Evolutionary conservation across 2,113 vertebrate species (phyloP), one percentile per base, ranked within the genome.

Genomic region (Lutjanus erythropterus): DNA sequence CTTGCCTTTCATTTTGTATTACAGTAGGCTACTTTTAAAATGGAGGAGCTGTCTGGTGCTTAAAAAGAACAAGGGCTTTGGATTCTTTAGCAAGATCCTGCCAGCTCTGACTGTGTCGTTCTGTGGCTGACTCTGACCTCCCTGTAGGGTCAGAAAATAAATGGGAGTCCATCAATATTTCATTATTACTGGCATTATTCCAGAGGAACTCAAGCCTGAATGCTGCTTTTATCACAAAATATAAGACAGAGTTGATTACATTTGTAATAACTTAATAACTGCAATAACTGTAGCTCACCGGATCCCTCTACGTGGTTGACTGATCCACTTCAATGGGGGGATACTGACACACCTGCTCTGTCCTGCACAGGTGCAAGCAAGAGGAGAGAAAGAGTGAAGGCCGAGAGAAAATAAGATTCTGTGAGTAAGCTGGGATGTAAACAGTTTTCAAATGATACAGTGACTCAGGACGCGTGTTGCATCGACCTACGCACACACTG

Each of bases 341-440:
- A 46, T 9, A 60, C 58, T 15, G 37, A 84, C 74, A 81, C 89
- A 92, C 78, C 92, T 89, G 90, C 74, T 72, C 53, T 42, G 71
- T 21, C 50, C 73, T 72, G 80, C 75, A 83, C 92, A 91, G 89
- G 90, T 93, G 92, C 82, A 87, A 27, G 35, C 52, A 39, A 39
- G 78, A 31, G 1, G 31, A 62, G 33, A 72, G 35, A 37, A 41
- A 19, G 39, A 50, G 59, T 18, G n/a, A 41, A 27, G n/a, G n/a
- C n/a, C 19, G 42, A 65, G 7, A 50, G 64, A 65, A 4, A 52
- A 31, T 23, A 29, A 69, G n/a, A 71, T 35, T 46, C 58, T 75
- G 41, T 6, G 31, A 29, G n/a, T 16, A 27, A 19, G 5, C 46
- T 60, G 10, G 21, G 19, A n/a, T 1, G 29, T 0, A 58, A 44